Conservation (phyloP, 2,797 vertebrate species). For the Paratrypauchen microcephalus region DNA sequence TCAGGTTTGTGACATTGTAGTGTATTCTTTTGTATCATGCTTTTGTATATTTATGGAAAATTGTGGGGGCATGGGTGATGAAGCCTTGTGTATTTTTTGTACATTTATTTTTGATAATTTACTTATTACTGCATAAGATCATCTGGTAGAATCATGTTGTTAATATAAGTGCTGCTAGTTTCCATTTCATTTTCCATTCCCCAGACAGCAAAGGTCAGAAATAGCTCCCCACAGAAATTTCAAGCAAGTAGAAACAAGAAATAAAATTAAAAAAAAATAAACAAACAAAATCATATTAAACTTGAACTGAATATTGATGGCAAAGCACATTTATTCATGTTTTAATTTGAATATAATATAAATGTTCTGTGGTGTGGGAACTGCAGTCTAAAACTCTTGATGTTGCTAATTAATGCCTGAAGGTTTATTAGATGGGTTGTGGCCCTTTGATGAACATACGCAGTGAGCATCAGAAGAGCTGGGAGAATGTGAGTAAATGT, state of each 20-base stretch:
- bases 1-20: too few species aligned
- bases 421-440: background rate
- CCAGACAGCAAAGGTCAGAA: background rate
- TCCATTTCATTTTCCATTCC: background rate
- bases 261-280: too few species aligned
- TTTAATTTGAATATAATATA: background rate
- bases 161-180: background rate
- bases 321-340: background rate
- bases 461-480: conserved; percentile 3
- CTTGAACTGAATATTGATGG: background rate
- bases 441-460: conserved; percentile 3
- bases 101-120: too few species aligned
- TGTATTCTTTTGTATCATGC: too few species aligned
- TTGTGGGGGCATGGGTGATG: too few species aligned
- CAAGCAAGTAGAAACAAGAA: too few species aligned
- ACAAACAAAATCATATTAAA: background rate
- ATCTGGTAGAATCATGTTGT: too few species aligned
- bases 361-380: background rate
- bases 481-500: background rate
- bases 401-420: conserved; percentile 7
- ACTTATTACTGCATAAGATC: too few species aligned
- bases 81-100: too few species aligned
- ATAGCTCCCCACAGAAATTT: background rate
- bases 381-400: background rate
- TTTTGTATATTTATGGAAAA: too few species aligned